Base-by-base conservation (phyloP, 1,140 invertebrate genomes). In the Agrypnia vestita region DNA sequence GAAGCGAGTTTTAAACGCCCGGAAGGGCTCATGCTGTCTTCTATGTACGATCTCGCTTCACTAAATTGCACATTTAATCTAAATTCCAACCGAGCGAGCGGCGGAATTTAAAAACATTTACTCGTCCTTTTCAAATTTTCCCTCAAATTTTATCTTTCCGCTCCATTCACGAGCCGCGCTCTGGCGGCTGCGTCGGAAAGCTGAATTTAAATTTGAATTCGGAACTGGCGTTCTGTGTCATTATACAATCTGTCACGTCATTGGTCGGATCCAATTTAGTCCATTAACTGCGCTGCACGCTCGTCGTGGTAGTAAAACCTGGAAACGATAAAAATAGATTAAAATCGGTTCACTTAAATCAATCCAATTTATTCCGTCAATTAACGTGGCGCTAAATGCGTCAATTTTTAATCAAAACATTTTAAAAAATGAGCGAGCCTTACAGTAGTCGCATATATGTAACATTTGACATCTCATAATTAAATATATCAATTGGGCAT, bases 11-110 rank as follows among this genome's bases (percentile, higher is more conserved):
- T 75, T 77, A 64, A 75, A 77, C 76, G 82, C 82, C 82, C 82
- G 76, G 51, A 35, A 76, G 82, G 82, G 82, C 82, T 80, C 82
- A 83, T 83, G 56, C 82, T 83, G 79, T 64, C 74, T 64, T 51
- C 10, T 72, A 25, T 72, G 46, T 21, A 72, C 7, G 11, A 11
- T 51, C 19, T 19, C 51, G 35, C 25, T 72, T 25, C 12, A 64
- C n/a, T 56, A 56, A 56, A 17, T 56, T 13, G 7, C 53, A 56
- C 53, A 56, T 56, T 56, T 15, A 21, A 13, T 11, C 55, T 59
- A 59, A 59, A 59, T 59, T 59, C 15, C 55, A 59, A n/a, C 13
- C 21, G 15, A 21, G 15, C 21, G 21, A 15, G 21, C 55, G 55
- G 21, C 15, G 17, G 21, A 59, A 21, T 67, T 13, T 67, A 43